Percentiles rank a stretch among this genome's conserved stretches.
Conservation (phyloP, 2,888 invertebrate genomes). For the Phaedon cochleariae region DNA sequence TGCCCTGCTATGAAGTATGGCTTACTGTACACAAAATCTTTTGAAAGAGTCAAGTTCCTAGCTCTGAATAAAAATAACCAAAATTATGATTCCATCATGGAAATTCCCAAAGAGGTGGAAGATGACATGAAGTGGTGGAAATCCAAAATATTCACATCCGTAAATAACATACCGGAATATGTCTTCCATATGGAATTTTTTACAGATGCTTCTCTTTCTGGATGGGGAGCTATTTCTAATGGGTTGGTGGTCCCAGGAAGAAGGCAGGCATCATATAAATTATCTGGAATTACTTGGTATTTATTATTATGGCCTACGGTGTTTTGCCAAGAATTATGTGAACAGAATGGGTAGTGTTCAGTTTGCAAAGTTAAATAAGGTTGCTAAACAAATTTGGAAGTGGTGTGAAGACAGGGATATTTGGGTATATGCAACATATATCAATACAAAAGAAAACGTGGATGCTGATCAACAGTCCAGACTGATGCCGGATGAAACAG, state of each 20-base stretch:
- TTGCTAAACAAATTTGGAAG: slow-evolving; percentile 36
- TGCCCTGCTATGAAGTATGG: not conserved
- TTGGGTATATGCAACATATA: slow-evolving; percentile 33
- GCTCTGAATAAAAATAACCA: not conserved
- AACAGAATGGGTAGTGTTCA: too few relatives aligned
- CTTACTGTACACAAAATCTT: not conserved
- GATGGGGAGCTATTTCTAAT: not conserved
- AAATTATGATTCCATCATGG: not conserved
- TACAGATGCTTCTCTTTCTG: not conserved
- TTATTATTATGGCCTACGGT: not conserved
- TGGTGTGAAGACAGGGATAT: slow-evolving; percentile 38
- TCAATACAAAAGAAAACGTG: slow-evolving; percentile 27
- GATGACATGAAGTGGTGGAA: not conserved
- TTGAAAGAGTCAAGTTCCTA: not conserved
- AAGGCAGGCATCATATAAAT: not conserved
- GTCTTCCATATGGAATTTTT: not conserved
- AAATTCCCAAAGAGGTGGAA: not conserved
- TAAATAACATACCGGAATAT: not conserved
- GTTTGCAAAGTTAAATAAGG: too few relatives aligned
- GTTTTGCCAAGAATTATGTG: not conserved
- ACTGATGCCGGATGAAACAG: slow-evolving; percentile 6
- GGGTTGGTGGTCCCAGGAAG: not conserved
- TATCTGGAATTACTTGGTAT: not conserved
- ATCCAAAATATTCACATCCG: not conserved
- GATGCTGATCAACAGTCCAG: slow-evolving; percentile 25